These are phyloP conservation scores for Hippolais icterina DNA, from an alignment of 2,113 vertebrate genomes.

Conservation along the genomic window DNA sequence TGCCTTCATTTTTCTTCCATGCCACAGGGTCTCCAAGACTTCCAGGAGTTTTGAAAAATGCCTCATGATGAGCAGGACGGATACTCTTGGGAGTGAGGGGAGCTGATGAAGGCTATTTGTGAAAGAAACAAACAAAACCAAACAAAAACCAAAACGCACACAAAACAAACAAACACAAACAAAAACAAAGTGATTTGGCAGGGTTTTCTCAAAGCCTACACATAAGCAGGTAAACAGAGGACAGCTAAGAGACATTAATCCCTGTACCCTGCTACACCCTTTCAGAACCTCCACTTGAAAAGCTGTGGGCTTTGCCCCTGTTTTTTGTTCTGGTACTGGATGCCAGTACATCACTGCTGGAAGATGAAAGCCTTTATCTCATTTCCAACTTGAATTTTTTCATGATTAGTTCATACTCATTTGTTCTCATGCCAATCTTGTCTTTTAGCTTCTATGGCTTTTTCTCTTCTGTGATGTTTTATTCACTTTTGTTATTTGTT, in stretches of 20 bases:
- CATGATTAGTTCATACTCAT: neutral
- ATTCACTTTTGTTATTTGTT: neutral
- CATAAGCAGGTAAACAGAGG: neutral
- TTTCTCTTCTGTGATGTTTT: neutral
- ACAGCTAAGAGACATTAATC: neutral
- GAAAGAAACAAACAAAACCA: neutral
- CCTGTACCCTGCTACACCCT: neutral
- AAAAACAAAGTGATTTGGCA: neutral
- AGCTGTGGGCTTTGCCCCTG: neutral
- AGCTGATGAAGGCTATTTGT: constrained; percentile 67
- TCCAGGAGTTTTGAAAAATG: constrained; percentile 91
- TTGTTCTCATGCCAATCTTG: neutral
- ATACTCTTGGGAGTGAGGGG: constrained; percentile 84
- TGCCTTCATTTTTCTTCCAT: constrained; percentile 72
- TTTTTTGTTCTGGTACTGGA: neutral
- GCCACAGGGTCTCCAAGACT: constrained; percentile 68
- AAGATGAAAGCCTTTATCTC: neutral
- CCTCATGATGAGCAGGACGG: constrained; percentile 63
- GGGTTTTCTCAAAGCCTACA: neutral
- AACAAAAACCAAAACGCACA: neutral
- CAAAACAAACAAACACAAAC: neutral
- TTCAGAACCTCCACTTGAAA: neutral
- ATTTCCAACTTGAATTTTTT: neutral
- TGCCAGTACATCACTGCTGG: neutral
- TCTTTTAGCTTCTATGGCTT: neutral